Base-by-base conservation (phyloP, 2,113 vertebrate genomes). In the Oncorhynchus masou region DNA sequence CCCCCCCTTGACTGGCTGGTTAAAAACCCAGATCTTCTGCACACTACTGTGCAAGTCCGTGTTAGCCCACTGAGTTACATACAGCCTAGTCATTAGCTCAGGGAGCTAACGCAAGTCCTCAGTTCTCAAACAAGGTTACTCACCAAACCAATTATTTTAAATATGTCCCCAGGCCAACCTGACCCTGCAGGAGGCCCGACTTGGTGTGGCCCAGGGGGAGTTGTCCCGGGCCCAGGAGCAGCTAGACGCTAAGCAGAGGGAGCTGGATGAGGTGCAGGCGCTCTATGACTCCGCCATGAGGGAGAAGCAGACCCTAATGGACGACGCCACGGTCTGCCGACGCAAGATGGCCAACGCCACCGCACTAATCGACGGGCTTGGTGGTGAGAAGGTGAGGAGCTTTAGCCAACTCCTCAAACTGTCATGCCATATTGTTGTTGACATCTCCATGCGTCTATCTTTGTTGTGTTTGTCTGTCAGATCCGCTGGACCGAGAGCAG, bases 401-500 rank as follows among this genome's bases (percentile, higher is more conserved):
- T 22, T 62, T 62, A 62, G 19, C 59, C 59, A n/a, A 22, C 4
- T 20, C 4, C 20, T 62, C n/a, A 24, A 16, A 22, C 59, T 22
- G 16, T n/a, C 6, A 62, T 22, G n/a, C 59, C 19, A 11, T 20
- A 57, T 62, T 8, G 5, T 8, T 62, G 48, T 27, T 25, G n/a
- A 7, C 59, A 22, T 9, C 22, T 34, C 4, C 8, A 20, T n/a
- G 3, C 9, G 3, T 48, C n/a, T 72, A 25, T 31, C 13, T 57
- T 57, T 22, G 45, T n/a, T 69, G 51, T 48, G 39, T 25, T 59
- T 74, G 57, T 60, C 29, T 25, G 11, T 57, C 83, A 94, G 95
- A 83, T 95, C 31, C 94, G 95, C 3, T 96, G 95, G 95, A 96
- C 95, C 25, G 83, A 92, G 86, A 95, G 93, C 87, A 94, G 93